Percentiles rank a stretch among this genome's conserved stretches.
phyloP scores from a whole-genome alignment of 2,888 invertebrate species.

The Pachydiplax longipennis region DNA sequence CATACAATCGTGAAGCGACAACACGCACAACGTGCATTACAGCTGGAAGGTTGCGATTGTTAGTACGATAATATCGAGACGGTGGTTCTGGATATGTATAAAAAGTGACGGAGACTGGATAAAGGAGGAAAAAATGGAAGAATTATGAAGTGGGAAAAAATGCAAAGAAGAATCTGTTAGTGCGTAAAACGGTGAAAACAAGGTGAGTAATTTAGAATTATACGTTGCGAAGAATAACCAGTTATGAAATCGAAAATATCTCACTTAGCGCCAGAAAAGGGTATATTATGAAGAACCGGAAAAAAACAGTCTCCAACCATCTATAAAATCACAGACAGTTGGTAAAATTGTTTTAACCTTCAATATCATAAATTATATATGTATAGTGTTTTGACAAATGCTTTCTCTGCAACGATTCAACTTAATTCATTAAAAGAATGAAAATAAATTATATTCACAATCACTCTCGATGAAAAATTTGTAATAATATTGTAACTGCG shows the following conservation, averaged over 20 bases:
- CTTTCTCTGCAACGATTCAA: too few species aligned
- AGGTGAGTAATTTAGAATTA: not conserved
- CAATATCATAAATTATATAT: too few species aligned
- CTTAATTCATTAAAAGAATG: too few species aligned
- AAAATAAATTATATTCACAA: too few species aligned
- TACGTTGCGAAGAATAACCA: not conserved
- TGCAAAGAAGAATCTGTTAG: not conserved
- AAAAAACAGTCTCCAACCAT: too few species aligned
- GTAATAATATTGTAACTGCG: too few species aligned
- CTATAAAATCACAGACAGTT: too few species aligned
- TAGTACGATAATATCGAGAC: not conserved
- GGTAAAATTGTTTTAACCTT: too few species aligned
- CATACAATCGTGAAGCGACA: not conserved
- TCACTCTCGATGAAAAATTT: too few species aligned
- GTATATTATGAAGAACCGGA: too few species aligned
- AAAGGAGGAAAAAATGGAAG: not conserved
- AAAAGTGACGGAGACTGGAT: not conserved
- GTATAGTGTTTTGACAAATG: too few species aligned
- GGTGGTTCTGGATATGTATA: not conserved
- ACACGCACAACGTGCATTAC: slow-evolving; percentile 31
- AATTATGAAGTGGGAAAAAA: not conserved
- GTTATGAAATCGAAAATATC: not conserved
- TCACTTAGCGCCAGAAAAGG: too few species aligned
- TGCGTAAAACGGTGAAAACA: not conserved
- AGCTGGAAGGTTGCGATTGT: not conserved